Evolutionary conservation across 2,113 vertebrate genomes (phyloP), one percentile per base, ranked within the genome.

Genomic region (Gasterosteus aculeatus): DNA sequence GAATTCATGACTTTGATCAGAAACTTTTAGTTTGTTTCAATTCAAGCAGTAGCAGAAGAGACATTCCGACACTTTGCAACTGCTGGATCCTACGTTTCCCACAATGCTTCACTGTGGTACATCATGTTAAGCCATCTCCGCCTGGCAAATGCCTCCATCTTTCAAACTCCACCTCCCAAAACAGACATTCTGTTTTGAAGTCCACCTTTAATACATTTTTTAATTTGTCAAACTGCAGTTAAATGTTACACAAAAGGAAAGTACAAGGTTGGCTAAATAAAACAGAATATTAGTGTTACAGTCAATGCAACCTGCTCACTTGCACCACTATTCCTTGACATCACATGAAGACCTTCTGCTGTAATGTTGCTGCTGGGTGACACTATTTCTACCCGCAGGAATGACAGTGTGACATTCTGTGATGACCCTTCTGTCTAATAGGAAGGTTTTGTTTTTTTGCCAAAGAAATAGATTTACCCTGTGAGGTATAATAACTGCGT

Each of bases 401-500:
- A 1, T 42, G 11, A 26, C 42, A 35, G 22, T 42, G n/a, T n/a
- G n/a, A 69, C 29, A 18, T 63, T 59, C 54, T 60, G 54, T 19
- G 62, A 22, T 44, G 62, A 79, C 69, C 46, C 61, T 67, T 67
- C 22, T 78, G 16, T 58, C 29, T n/a, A 31, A 41, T 33, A 56
- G 56, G 56, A 54, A 58, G 46, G 49, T 42, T 59, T 7, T 12
- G 35, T 46, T 60, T 26, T 38, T 53, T 12, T 5, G n/a, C 12
- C 5, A 54, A 54, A 31, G 10, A 22, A 47, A 26, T 77, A 47
- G 6, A 26, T 70, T 19, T 19, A 62, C 19, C 41, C 19, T 59
- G 42, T 60, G 51, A 58, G 16, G 7, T 19, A 15, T n/a, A 1
- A 59, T 31, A 12, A 10, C 47, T 31, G 18, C 5, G 8, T 29